phyloP scores from a whole-genome alignment of 2,888 invertebrate species.

The Campoplex capitator region DNA sequence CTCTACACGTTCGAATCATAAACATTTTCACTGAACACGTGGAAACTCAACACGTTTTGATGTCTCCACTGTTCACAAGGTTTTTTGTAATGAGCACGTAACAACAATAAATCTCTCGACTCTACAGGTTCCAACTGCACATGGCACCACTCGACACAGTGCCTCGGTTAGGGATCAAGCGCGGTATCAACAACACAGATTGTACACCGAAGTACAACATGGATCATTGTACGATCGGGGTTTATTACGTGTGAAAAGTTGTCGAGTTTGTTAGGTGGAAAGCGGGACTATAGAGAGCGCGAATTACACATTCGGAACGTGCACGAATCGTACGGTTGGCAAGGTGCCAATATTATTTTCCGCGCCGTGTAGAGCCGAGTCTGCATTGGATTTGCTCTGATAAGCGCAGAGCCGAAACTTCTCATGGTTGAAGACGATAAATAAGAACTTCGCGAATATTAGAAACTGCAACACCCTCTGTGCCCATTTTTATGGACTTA shows the following conservation, averaged over 20 bases:
- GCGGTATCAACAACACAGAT: not conserved
- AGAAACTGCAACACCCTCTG: not conserved
- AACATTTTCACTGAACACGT: not conserved
- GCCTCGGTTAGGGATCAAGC: not conserved
- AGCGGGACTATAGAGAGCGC: not conserved
- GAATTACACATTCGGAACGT: constrained; percentile 9
- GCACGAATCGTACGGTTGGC: not conserved
- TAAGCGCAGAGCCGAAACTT: not conserved
- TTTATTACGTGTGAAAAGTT: not conserved
- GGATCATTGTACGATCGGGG: not conserved
- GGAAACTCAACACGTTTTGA: not conserved
- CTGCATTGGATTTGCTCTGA: not conserved
- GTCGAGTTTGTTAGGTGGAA: not conserved
- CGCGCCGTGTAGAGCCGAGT: not conserved
- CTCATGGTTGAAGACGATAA: not conserved
- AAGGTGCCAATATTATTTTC: not conserved
- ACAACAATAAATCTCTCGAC: not conserved
- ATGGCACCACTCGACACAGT: not conserved
- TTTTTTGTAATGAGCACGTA: not conserved
- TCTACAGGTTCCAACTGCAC: constrained; percentile 5
- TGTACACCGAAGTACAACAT: constrained; percentile 2
- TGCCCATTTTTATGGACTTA: not conserved
- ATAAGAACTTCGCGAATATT: not conserved
- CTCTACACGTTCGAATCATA: not conserved
- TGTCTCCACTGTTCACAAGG: not conserved